A percentile compares a stretch with the other conserved stretches of the same genome.
Evolutionary conservation across 2,888 invertebrate species (phyloP).

Genomic region (Notodonta ziczac): DNA sequence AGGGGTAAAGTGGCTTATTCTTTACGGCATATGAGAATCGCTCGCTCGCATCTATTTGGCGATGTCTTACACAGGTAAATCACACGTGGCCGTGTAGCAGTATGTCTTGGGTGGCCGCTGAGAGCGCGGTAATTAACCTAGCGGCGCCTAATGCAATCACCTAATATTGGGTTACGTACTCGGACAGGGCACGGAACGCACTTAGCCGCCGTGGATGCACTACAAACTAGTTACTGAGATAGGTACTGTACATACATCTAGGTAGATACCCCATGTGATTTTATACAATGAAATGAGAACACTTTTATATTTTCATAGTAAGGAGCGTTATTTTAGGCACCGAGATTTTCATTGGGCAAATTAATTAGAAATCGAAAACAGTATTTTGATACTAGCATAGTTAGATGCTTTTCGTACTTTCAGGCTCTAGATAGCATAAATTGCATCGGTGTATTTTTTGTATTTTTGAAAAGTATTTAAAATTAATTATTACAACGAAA

Average conservation of each 20-base stretch:
- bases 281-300: no score
- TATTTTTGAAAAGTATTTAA: no score
- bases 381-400: no score
- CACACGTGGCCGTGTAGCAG: constrained; percentile 54
- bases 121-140: constrained; percentile 75
- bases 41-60: not conserved
- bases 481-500: no score
- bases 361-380: no score
- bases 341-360: no score
- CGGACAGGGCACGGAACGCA: constrained; percentile 63
- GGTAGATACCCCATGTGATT: not conserved
- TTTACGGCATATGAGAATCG: not conserved
- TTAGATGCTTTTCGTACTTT: no score
- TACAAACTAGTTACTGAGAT: constrained; percentile 72
- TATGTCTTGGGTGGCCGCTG: constrained; percentile 71
- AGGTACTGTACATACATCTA: constrained; percentile 1
- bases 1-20: not conserved
- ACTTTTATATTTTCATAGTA: no score
- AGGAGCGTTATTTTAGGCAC: no score
- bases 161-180: constrained; percentile 82
- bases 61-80: not conserved
- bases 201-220: constrained; percentile 63
- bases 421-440: no score
- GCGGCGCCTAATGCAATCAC: constrained; percentile 76
- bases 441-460: no score